Evolutionary conservation across 2,797 vertebrate species (phyloP).

Genomic region (Lithobates pipiens): DNA sequence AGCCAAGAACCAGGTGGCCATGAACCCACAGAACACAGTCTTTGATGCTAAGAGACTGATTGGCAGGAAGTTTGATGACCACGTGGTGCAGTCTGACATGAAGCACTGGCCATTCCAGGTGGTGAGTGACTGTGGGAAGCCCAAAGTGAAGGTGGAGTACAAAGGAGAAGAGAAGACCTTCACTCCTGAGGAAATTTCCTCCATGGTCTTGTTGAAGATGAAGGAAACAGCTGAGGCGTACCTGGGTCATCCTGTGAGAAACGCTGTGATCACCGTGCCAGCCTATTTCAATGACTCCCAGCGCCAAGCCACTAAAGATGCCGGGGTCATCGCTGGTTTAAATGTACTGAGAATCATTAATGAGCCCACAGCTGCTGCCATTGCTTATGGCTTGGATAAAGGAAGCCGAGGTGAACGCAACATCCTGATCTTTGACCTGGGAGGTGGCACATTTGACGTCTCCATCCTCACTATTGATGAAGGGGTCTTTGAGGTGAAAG

Average conservation of each 20-base stretch:
- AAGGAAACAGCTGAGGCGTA: conserved; percentile 34
- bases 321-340: conserved; percentile 13
- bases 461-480: conserved; percentile 36
- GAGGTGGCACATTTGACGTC: conserved; percentile 24
- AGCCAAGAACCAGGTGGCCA: conserved; percentile 43
- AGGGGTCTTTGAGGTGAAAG: conserved; percentile 18
- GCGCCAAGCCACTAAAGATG: conserved; percentile 24
- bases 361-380: conserved; percentile 29
- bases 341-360: conserved; percentile 32
- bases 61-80: conserved; percentile 17
- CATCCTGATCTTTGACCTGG: conserved; percentile 24
- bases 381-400: conserved; percentile 23
- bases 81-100: conserved; percentile 33
- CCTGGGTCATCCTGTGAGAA: conserved; percentile 19
- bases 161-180: conserved; percentile 25
- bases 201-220: conserved; percentile 40
- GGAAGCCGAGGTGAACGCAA: conserved; percentile 7
- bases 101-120: conserved; percentile 44
- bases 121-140: conserved; percentile 28
- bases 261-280: conserved; percentile 30
- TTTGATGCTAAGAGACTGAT: conserved; percentile 41
- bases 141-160: conserved; percentile 9
- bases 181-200: conserved; percentile 28
- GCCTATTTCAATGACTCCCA: conserved; percentile 34
- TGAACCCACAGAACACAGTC: conserved; percentile 31